These are phyloP conservation scores for Lasioglossum oenotherae DNA, from an alignment of 2,888 invertebrate genomes.

Conservation along the genomic window DNA sequence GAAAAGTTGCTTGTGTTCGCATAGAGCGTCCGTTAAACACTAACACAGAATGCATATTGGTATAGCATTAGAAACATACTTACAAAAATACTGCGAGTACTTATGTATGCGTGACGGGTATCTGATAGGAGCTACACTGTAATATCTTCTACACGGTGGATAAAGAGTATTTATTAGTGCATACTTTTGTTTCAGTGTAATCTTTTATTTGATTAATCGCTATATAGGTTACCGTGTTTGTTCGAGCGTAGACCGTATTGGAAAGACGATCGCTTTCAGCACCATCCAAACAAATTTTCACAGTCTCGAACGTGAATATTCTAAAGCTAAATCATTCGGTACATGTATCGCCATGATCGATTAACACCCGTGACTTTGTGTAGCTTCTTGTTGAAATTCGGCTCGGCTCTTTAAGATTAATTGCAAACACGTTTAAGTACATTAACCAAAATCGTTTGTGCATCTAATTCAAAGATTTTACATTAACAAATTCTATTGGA, in stretches of 20 bases:
- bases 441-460: slow-evolving; percentile 44
- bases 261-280: not conserved
- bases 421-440: slow-evolving; percentile 8
- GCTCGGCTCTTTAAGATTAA: slow-evolving; percentile 29
- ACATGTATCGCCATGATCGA: not conserved
- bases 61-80: not conserved
- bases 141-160: slow-evolving; percentile 2
- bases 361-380: slow-evolving; percentile 31
- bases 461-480: slow-evolving; percentile 25
- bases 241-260: not conserved
- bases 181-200: slow-evolving; percentile 29
- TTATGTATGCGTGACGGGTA: slow-evolving; percentile 74
- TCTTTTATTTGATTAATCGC: slow-evolving; percentile 13
- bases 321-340: not conserved
- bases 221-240: not conserved
- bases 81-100: not conserved
- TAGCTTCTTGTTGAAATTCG: not conserved
- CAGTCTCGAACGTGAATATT: not conserved
- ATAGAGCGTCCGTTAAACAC: slow-evolving; percentile 2
- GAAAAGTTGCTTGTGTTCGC: slow-evolving; percentile 8
- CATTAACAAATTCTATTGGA: slow-evolving; percentile 39
- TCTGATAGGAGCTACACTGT: slow-evolving; percentile 72
- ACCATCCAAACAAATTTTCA: not conserved
- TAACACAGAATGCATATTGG: slow-evolving; percentile 5
- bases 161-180: slow-evolving; percentile 26